Percentiles rank a stretch among this genome's conserved stretches.
These are phyloP conservation scores for Zaprionus ghesquierei DNA, from an alignment of 1,140 invertebrate species.

Conservation along the genomic window DNA sequence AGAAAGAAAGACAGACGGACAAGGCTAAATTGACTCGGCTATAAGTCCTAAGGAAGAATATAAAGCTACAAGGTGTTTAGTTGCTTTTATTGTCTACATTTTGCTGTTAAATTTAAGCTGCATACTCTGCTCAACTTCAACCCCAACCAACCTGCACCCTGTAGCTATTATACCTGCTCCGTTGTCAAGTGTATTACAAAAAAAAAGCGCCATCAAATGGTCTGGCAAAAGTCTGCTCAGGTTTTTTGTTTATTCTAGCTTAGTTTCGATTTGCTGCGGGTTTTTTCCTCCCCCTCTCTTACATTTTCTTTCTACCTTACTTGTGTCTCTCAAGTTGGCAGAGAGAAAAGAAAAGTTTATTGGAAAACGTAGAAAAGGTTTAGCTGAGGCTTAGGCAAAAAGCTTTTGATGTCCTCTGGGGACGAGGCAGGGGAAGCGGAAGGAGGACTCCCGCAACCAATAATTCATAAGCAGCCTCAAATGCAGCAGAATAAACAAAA, in stretches of 20 bases:
- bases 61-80: too few species aligned
- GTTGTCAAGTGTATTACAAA: conserved; percentile 16
- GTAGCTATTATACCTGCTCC: neutral
- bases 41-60: too few species aligned
- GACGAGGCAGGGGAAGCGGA: neutral
- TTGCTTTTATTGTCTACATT: too few species aligned
- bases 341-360: conserved; percentile 17
- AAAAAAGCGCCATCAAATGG: conserved; percentile 69
- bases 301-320: neutral
- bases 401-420: conserved; percentile 34
- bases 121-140: neutral
- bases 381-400: conserved; percentile 29
- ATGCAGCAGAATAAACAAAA: conserved; percentile 47
- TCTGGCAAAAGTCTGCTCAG: conserved; percentile 50
- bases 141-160: neutral
- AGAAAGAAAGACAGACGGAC: too few species aligned
- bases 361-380: conserved; percentile 19
- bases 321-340: conserved; percentile 1
- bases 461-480: conserved; percentile 71
- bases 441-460: too few species aligned
- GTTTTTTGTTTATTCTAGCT: conserved; percentile 27
- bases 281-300: neutral
- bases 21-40: too few species aligned
- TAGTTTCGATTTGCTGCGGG: conserved; percentile 46
- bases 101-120: too few species aligned